Evolutionary conservation across 2,888 invertebrate genomes (phyloP), one percentile per base, ranked within the genome.

Genomic region (Heliconius aoede): DNA sequence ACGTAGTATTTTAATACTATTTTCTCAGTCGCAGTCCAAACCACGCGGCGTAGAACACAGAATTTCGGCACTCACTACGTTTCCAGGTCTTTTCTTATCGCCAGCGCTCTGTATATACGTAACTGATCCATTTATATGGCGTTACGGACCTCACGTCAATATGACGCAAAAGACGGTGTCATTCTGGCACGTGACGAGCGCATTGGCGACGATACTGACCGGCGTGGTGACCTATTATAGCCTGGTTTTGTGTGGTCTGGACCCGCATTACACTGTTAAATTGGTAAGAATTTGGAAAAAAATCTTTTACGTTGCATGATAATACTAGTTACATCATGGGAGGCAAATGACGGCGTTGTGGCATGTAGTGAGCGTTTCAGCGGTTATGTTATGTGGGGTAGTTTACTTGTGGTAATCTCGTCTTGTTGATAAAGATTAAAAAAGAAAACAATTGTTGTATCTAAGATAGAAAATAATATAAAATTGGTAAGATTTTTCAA

Each of bases 251-350:
- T 84, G 88, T 30, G 92, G 95, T 1, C 84, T 95, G 62, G 96
- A 97, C 84, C 97, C 97, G 0, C 94, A 95, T 82, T 96, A 95
- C 95, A 96, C 96, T 5, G 93, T 97, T 1, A 93, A 95, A 76
- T 86, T 96, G 92, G 95, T 95, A 67, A 88, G 87, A 32, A 24
- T 26, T 60, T n/a, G n/a, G 15, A 13, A 60, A 24, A 15, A 26
- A 13, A 2, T 81, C n/a, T n/a, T n/a, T n/a, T n/a, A n/a, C n/a
- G n/a, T n/a, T n/a, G n/a, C n/a, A n/a, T n/a, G n/a, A n/a, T n/a
- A n/a, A n/a, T n/a, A n/a, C n/a, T n/a, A n/a, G n/a, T n/a, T n/a
- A n/a, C n/a, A n/a, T n/a, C n/a, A n/a, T n/a, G n/a, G n/a, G n/a
- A n/a, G n/a, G n/a, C n/a, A n/a, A n/a, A n/a, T n/a, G n/a, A n/a